Evolutionary conservation across 2,888 invertebrate species (phyloP), one percentile per base, ranked within the genome.

Genomic region (Noctua janthina): DNA sequence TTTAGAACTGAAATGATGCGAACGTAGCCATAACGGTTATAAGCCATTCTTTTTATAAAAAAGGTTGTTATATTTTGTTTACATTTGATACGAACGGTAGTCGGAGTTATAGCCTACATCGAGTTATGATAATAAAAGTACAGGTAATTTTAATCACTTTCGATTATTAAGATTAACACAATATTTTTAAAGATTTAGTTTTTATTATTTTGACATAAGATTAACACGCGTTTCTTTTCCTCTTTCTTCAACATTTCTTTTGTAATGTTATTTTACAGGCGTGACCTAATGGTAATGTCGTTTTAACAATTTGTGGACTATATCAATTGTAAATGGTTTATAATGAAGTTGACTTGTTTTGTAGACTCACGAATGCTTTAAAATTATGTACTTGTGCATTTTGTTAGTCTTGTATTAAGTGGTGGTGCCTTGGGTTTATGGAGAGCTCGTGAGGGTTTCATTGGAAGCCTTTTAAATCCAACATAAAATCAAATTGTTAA

Each of bases 101-200:
- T 93, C 90, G 91, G 93, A 92, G 90, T 92, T 93, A 90, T 93
- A 95, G 94, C 92, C 93, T 95, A 96, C 96, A 96, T 96, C 96
- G 96, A 96, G 92, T 93, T 94, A 94, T 92, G 94, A 96, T 96
- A 96, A 96, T 96, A 95, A 94, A 96, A 96, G 95, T 96, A 96
- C 96, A 96, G 94, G 93, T 95, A 94, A 94, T 94, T 95, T 94
- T 96, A 94, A 95, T 93, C 92, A 93, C 91, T 93, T 93, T 91
- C 85, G 92, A 95, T 94, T 94, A 86, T 90, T 94, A 94, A 93
- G 88, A 94, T 93, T 95, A 94, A 95, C 93, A 93, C 93, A 89
- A 95, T 95, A 94, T 94, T 95, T 94, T 94, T 94, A 94, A 94
- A 87, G 39, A 76, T 89, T 90, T 94, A 93, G 94, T 94, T 95